Evolutionary conservation across 2,888 invertebrate genomes (phyloP).

Genomic region (Osedax frankpressi): DNA sequence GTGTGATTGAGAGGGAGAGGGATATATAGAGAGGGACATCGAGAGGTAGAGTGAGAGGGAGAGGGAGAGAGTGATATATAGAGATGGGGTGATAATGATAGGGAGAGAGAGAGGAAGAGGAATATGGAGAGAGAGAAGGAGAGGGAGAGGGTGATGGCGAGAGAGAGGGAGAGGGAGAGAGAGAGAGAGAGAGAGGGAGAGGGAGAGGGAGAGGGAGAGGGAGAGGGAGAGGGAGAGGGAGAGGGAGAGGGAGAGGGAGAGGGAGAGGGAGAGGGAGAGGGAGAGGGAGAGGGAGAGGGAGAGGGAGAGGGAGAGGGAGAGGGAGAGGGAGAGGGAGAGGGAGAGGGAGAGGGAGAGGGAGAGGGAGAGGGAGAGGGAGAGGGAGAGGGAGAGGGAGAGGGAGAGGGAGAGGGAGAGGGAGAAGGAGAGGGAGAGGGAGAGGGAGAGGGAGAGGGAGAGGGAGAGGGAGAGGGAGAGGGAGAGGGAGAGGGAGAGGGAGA

Average conservation of each 20-base stretch:
- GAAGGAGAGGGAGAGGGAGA: background rate
- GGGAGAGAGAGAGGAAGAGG: slow-evolving; percentile 9
- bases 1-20: too few relatives aligned
- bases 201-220: background rate
- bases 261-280: background rate
- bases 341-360: slow-evolving; percentile 22
- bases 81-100: too few relatives aligned
- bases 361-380: slow-evolving; percentile 17
- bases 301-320: background rate
- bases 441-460: background rate
- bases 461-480: slow-evolving; percentile 6
- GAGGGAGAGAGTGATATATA: too few relatives aligned
- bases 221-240: background rate
- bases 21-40: too few relatives aligned
- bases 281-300: background rate
- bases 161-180: background rate
- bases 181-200: background rate
- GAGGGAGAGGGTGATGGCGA: too few relatives aligned
- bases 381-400: slow-evolving; percentile 17
- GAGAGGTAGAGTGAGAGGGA: too few relatives aligned
- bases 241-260: background rate
- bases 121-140: slow-evolving; percentile 7
- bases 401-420: slow-evolving; percentile 11
- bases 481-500: slow-evolving; percentile 12
- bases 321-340: slow-evolving; percentile 18